Base-by-base conservation (phyloP, 2,797 vertebrate genomes). In the Lagocephalus sceleratus region DNA sequence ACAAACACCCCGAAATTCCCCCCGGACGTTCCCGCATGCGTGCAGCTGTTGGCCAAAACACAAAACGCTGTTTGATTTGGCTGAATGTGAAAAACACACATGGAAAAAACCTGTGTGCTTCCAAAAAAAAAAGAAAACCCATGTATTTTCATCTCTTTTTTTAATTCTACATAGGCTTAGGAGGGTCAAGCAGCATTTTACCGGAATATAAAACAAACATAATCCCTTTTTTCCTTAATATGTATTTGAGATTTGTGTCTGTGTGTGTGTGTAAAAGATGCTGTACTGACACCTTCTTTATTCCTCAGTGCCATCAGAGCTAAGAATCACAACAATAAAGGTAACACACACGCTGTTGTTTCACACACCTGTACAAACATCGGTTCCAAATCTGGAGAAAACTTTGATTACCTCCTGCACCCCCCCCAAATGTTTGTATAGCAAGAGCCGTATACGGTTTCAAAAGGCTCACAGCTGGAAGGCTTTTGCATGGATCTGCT, bases 401-500 rank as follows among this genome's bases (percentile, higher is more conserved):
- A 29, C 8, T 29, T 29, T 29, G 8, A 29, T 29, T 29, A 29
- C 9, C 9, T 29, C 11, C 26, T 11, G 26, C 8, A 7, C 25
- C 11, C 11, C 11, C 11, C 9, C 10, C 14, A 14, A 35, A 35
- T 42, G n/a, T 19, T 17, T 42, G 32, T 19, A 42, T 58, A 96
- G 94, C 92, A 94, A 89, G 91, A 94, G 38, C 94, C 94, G 0
- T 96, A 94, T 1, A 88, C 88, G 3, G 88, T 91, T 84, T 79
- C 84, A 44, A 87, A 90, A 59, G 90, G 84, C 0, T 63, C 82
- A 0, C 91, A 91, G 6, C 78, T 95, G 65, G 94, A 96, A 57
- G 94, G 94, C 0, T 96, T 92, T 77, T 95, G 94, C 77, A 92
- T 96, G 26, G 94, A 96, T 32, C 70, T 96, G 78, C 85, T 96